Evolutionary conservation across 2,797 vertebrate species (phyloP).

Genomic region (Falco berigora): DNA sequence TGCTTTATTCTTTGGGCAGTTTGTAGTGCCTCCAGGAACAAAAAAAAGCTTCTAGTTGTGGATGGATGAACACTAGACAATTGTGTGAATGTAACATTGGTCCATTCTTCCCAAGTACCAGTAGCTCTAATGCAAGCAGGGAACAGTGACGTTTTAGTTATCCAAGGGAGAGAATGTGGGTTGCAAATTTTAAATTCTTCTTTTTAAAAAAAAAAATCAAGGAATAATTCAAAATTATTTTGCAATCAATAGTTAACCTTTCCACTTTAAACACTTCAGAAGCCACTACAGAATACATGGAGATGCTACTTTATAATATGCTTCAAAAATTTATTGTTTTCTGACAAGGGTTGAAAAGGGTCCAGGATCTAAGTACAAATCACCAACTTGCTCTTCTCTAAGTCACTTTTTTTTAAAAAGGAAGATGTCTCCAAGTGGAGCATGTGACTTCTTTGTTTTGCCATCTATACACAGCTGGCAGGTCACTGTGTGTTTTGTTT

Average conservation of each 20-base stretch:
- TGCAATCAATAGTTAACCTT: conserved; percentile 45
- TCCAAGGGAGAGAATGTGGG: background rate
- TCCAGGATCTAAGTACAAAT: conserved; percentile 40
- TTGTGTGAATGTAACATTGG: background rate
- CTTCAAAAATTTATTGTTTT: conserved; percentile 54
- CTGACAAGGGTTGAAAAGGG: conserved; percentile 50
- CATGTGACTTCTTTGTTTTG: conserved; percentile 18
- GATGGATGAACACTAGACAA: background rate
- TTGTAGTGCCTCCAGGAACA: background rate
- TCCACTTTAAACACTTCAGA: conserved; percentile 18
- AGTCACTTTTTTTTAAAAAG: background rate
- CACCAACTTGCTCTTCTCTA: conserved; percentile 37
- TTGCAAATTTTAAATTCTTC: background rate
- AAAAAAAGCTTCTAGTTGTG: background rate
- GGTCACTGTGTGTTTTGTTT: background rate
- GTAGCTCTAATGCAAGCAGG: background rate
- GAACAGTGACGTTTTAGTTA: background rate
- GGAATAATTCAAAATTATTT: conserved; percentile 48
- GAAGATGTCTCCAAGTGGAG: background rate
- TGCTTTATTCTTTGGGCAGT: background rate
- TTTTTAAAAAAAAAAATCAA: background rate
- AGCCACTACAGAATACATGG: background rate
- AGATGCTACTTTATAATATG: conserved; percentile 1
- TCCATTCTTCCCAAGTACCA: background rate
- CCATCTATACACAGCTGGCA: background rate